Evolutionary conservation across 2,888 invertebrate species (phyloP), one percentile per base, ranked within the genome.

Genomic region (Drosophila pegasa): DNA sequence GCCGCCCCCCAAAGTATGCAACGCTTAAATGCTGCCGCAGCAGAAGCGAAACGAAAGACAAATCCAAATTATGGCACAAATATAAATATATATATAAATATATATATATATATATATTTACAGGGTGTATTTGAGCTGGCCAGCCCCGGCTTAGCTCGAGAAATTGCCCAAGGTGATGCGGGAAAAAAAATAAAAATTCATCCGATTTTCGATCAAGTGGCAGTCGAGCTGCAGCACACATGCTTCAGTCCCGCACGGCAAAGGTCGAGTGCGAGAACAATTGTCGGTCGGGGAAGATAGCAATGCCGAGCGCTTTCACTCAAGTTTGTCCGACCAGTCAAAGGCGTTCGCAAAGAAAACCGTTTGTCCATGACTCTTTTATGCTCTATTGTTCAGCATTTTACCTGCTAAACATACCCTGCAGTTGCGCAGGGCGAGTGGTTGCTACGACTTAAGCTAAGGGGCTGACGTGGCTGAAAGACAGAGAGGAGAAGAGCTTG

Each of bases 261-360:
- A 62, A 48, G n/a, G 65, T 48, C 62, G 40, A 62, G n/a, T 25
- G 25, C 27, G 40, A 27, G 66, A 40, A 50, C 62, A 65, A 50
- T 62, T 65, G 62, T 33, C 27, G 48, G 25, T 5, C 50, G 65
- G 40, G 33, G 51, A 5, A 22, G 66, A 33, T 48, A 59, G 18
- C 27, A 25, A 22, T 25, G 25, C 16, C 25, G 38, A 33, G 31
- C 12, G 64, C 51, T 27, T 20, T 40, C 40, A 65, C 40, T 35
- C 66, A 67, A 66, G 67, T 18, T 35, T 20, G 33, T 20, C 14
- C 18, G 52, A 12, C 14, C 37, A 43, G 33, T 29, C 41, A 48
- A 57, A 45, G 58, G 43, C 59, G 62, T n/a, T 31, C 9, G 35
- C 27, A 47, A 59, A 31, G 38, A 51, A 62, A 51, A 25, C 50